Evolutionary conservation across 2,888 invertebrate species (phyloP).

Genomic region (Cephus runcator): DNA sequence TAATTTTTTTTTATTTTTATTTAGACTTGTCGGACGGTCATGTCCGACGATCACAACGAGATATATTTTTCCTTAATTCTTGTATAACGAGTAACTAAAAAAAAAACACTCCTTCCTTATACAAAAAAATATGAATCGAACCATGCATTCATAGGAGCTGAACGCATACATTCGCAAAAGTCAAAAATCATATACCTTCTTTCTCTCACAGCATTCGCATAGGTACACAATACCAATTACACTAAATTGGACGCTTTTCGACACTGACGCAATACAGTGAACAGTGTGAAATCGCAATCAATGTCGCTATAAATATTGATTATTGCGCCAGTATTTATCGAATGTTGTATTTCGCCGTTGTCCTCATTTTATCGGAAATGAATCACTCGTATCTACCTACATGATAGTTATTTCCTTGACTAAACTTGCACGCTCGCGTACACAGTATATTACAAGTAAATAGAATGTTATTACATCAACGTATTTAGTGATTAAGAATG

Average conservation of each 20-base stretch:
- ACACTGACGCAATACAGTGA: constrained; percentile 1
- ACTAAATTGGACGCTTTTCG: constrained; percentile 2
- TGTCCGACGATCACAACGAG: constrained; percentile 56
- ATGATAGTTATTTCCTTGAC: neutral
- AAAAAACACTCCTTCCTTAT: constrained; percentile 22
- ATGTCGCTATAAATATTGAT: constrained; percentile 24
- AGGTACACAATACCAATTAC: constrained; percentile 9
- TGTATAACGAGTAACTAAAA: constrained; percentile 44
- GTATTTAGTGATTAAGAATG: constrained; percentile 29
- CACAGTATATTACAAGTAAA: constrained; percentile 7
- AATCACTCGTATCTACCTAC: constrained; percentile 21
- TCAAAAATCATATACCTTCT: neutral
- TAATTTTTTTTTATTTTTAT: constrained; percentile 35
- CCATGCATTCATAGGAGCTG: constrained; percentile 20
- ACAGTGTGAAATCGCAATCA: neutral
- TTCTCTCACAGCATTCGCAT: neutral
- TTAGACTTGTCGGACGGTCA: constrained; percentile 46
- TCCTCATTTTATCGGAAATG: constrained; percentile 14
- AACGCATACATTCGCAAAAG: constrained; percentile 16
- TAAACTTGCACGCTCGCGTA: neutral
- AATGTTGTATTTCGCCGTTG: constrained; percentile 3
- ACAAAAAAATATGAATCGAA: constrained; percentile 24
- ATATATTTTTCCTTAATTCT: constrained; percentile 49
- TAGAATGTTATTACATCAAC: constrained; percentile 31
- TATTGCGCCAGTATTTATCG: constrained; percentile 21